Base-by-base conservation (phyloP, 1,140 invertebrate genomes). In the Aradophagus sp. region DNA sequence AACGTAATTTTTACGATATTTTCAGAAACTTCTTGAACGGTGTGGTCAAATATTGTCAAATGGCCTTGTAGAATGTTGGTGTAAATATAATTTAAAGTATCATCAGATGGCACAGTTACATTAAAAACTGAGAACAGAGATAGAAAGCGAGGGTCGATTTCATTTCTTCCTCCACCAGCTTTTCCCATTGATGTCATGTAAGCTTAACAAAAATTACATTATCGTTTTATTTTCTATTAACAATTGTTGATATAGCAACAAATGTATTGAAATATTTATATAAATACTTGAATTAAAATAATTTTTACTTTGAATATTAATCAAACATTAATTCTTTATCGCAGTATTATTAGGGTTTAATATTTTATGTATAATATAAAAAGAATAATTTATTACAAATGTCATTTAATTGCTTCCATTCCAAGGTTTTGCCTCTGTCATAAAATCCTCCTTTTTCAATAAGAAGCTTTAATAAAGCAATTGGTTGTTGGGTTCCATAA, bases 401-500 rank as follows among this genome's bases (percentile, higher is more conserved):
- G 76, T 97, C 94, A 79, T 91, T 93, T 27, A 97, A 86, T 70
- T 90, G 90, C 80, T 95, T 97, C 94, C 95, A 96, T 80, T 91
- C 93, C 0, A 96, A 86, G 78, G 96, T 93, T 83, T 95, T 95
- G 8, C 91, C 93, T 50, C 94, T 84, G 84, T 95, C 94, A 80
- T 95, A 97, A 76, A 96, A 90, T 20, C 95, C 95, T 67, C 91
- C 91, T 69, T 89, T 89, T 81, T 97, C 95, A 38, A 97, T 89
- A 1, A 97, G 80, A 14, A 96, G 81, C 81, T 97, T 97, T 0
- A 97, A 82, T 5, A 97, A 80, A 0, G 95, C 95, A 67, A 97
- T 95, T 0, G 95, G 95, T 76, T 97, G 95, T 82, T 97, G 95
- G 0, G 95, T 97, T 0, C 95, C 95, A 77, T 96, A 97, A 0